Conservation (phyloP, 2,113 vertebrate species). For the Trichomycterus rosablanca region DNA sequence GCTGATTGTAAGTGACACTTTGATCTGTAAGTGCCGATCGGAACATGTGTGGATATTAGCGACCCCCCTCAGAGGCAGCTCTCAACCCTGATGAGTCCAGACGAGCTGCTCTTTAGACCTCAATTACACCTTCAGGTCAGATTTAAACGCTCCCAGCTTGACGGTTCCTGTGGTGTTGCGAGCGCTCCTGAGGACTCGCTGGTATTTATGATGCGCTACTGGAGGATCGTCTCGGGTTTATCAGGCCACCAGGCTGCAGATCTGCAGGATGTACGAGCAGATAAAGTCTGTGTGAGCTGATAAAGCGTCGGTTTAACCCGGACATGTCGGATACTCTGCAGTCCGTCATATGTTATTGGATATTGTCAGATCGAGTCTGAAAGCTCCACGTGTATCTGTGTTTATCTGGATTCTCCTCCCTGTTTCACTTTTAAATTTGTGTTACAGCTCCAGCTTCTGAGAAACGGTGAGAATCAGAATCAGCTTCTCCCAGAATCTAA, state of each 20-base stretch:
- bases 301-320: no score
- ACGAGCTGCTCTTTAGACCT: neutral
- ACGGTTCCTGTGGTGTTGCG: conserved; percentile 31
- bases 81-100: conserved; percentile 10
- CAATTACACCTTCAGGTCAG: no score
- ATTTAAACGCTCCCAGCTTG: conserved; percentile 38
- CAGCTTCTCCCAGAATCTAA: no score
- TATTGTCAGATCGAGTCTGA: no score
- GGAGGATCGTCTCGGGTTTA: neutral
- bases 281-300: no score
- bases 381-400: no score
- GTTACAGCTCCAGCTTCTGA: no score
- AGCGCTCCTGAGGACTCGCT: conserved; percentile 13
- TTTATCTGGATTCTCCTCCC: no score
- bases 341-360: no score
- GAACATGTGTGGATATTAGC: conserved; percentile 10
- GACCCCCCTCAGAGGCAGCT: neutral
- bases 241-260: conserved; percentile 7
- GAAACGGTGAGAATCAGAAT: no score
- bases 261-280: conserved; percentile 16
- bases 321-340: no score
- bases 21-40: neutral
- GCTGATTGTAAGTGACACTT: neutral
- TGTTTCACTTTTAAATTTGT: no score
- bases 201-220: conserved; percentile 32